Evolutionary conservation across 2,888 invertebrate species (phyloP).

Genomic region (Drosophila anomalata): DNA sequence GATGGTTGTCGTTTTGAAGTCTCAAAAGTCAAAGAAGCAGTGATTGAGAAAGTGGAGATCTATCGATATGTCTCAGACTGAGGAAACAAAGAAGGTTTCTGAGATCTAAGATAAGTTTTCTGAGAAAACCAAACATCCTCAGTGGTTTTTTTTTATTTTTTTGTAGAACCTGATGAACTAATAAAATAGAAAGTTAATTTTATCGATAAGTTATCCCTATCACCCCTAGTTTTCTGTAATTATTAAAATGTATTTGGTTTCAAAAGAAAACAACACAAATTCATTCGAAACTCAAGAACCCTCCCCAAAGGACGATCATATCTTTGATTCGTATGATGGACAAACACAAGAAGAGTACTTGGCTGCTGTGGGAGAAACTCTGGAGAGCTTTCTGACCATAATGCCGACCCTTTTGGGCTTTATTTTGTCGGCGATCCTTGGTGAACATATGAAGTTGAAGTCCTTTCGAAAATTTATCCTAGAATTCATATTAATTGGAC

Average conservation of each 20-base stretch:
- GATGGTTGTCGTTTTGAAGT: background rate
- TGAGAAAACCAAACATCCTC: no score
- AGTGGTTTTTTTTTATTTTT: no score
- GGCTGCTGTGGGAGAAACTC: background rate
- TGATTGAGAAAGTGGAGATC: background rate
- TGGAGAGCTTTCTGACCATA: background rate
- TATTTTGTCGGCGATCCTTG: background rate
- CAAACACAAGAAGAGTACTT: background rate
- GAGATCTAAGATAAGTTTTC: no score
- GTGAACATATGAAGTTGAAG: background rate
- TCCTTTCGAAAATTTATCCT: background rate
- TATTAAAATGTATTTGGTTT: background rate
- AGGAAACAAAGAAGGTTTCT: no score
- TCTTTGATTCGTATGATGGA: no score
- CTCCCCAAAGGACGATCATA: background rate
- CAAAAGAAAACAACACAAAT: background rate
- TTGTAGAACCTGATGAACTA: no score
- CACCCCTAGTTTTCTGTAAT: background rate
- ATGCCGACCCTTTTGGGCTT: background rate
- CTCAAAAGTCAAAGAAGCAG: slow-evolving; percentile 5
- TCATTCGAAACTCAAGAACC: no score
- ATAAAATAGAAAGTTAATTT: no score
- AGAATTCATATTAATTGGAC: background rate
- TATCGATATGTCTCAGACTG: background rate
- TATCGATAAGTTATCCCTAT: background rate